A percentile compares a stretch with the other conserved stretches of the same genome.
These are phyloP conservation scores for Ceyx melanurus DNA, from an alignment of 2,113 vertebrate species.

Conservation along the genomic window DNA sequence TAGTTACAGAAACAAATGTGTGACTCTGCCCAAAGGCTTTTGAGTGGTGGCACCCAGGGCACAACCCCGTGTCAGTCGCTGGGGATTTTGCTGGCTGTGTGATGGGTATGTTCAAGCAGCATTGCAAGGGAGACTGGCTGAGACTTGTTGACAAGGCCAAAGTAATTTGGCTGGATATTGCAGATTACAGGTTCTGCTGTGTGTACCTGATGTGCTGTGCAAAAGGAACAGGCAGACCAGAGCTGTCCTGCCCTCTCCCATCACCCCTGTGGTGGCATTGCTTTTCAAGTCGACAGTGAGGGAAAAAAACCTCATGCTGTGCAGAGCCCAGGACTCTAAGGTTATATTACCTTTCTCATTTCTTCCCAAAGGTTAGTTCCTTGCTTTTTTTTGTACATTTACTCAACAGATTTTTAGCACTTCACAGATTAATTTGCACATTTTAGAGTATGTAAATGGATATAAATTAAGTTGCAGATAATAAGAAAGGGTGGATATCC, in stretches of 20 bases:
- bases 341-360: not conserved
- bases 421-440: not conserved
- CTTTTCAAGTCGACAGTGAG: not conserved
- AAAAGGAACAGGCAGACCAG: not conserved
- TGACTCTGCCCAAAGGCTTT: not conserved
- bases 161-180: not conserved
- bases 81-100: not conserved
- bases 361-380: not conserved
- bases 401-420: not conserved
- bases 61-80: accelerated
- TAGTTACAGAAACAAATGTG: not conserved
- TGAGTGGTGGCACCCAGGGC: accelerated
- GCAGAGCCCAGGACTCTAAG: not conserved
- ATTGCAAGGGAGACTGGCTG: not conserved
- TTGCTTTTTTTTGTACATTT: not conserved
- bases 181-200: not conserved
- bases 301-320: not conserved
- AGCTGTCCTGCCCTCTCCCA: not conserved
- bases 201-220: accelerated
- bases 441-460: not conserved
- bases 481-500: not conserved
- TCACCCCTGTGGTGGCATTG: not conserved
- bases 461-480: not conserved
- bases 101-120: accelerated
- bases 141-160: not conserved